A percentile compares a stretch with the other conserved stretches of the same genome.
phyloP scores from a whole-genome alignment of 2,888 invertebrate species.

The Plusia festucae region DNA sequence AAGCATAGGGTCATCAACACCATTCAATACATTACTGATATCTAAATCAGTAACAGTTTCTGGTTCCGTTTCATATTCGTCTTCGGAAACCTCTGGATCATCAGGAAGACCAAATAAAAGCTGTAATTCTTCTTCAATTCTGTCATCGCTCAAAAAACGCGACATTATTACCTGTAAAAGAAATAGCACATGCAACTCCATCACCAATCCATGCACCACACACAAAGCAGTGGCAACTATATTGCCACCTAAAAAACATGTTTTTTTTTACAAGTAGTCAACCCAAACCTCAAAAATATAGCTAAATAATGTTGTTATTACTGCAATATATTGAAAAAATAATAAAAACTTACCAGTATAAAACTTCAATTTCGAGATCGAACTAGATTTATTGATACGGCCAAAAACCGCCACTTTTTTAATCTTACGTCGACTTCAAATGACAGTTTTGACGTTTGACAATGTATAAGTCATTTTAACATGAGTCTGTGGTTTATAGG shows the following conservation, averaged over 20 bases:
- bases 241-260: conserved; percentile 23
- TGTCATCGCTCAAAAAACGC: too few relatives aligned
- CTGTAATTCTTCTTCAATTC: too few relatives aligned
- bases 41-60: too few relatives aligned
- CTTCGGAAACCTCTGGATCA: too few relatives aligned
- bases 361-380: conserved; percentile 10
- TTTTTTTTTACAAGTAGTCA: conserved; percentile 8
- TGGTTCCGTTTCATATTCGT: too few relatives aligned
- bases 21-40: too few relatives aligned
- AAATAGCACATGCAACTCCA: conserved; percentile 12
- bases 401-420: conserved; percentile 8
- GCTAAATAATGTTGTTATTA: conserved; percentile 7
- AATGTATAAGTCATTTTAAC: conserved; percentile 14
- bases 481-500: conserved; percentile 11
- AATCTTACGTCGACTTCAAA: conserved; percentile 13
- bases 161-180: too few relatives aligned
- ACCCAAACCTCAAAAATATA: conserved; percentile 14
- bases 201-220: conserved; percentile 18
- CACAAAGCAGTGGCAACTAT: conserved; percentile 26
- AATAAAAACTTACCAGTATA: conserved; percentile 19
- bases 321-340: conserved; percentile 12
- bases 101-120: too few relatives aligned
- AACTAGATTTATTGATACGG: too few relatives aligned
- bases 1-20: too few relatives aligned
- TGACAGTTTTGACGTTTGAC: conserved; percentile 21